Evolutionary conservation across 2,113 vertebrate species (phyloP).

Genomic region (Brachyistius frenatus): DNA sequence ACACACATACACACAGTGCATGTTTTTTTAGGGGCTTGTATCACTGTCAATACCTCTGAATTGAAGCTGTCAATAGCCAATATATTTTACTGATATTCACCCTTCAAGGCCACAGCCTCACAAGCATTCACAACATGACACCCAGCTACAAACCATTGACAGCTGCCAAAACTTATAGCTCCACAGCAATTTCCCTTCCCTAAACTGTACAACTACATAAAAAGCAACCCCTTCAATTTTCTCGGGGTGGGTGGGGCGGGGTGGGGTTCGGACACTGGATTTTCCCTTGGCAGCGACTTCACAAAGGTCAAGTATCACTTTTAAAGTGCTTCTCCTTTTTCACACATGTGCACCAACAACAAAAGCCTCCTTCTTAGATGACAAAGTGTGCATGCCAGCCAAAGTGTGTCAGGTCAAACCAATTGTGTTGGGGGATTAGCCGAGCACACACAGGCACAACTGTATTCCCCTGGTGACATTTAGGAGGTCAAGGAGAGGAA

Average conservation of each 20-base stretch:
- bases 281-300: conserved; percentile 7
- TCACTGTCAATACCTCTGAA: conserved; percentile 8
- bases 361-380: conserved; percentile 58
- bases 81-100: not conserved
- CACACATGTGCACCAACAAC: conserved; percentile 29
- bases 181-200: not conserved
- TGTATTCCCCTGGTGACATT: conserved; percentile 63
- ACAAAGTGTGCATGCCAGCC: conserved; percentile 30
- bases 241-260: no score
- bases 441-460: conserved; percentile 13
- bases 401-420: conserved; percentile 63
- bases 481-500: conserved; percentile 53
- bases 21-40: not conserved
- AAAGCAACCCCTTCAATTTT: not conserved
- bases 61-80: not conserved
- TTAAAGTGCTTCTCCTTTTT: conserved; percentile 43
- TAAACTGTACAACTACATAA: not conserved
- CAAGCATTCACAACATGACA: conserved; percentile 8
- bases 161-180: not conserved
- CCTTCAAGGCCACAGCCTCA: not conserved
- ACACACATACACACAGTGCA: not conserved
- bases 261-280: not conserved
- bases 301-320: conserved; percentile 47
- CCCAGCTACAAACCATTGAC: not conserved
- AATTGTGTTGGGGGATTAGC: conserved; percentile 56